These are phyloP conservation scores for Porites lutea DNA, from an alignment of 64 coral and sea anemone species.

Conservation along the genomic window DNA sequence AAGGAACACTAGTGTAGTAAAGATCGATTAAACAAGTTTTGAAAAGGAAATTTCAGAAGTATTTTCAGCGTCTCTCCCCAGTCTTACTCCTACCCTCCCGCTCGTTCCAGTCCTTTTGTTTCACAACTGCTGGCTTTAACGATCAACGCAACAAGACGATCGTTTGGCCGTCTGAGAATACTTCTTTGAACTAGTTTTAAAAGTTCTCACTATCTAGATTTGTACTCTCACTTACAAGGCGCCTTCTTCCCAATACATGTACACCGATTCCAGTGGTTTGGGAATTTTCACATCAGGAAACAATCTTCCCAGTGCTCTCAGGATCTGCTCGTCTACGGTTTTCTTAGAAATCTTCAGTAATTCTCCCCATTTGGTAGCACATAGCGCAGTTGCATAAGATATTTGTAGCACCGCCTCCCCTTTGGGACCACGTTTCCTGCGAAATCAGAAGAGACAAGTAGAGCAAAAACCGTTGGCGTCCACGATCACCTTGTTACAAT, in stretches of 20 bases:
- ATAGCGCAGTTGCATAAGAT: neutral
- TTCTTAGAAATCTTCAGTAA: slow-evolving; percentile 11
- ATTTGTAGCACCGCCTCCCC: slow-evolving; percentile 17
- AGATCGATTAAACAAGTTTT: no score
- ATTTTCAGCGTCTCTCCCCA: no score
- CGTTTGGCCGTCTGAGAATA: neutral
- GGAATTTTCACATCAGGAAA: neutral
- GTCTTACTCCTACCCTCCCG: no score
- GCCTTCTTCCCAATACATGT: neutral
- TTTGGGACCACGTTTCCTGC: slow-evolving; percentile 7
- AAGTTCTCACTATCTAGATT: no score
- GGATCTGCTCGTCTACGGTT: neutral
- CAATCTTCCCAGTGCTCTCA: neutral
- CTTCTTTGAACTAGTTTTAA: neutral
- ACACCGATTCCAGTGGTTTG: neutral
- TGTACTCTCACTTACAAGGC: neutral
- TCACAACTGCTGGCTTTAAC: no score
- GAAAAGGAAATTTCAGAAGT: no score
- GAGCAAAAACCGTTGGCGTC: no score
- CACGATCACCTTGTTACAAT: no score
- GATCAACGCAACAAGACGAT: neutral
- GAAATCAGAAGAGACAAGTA: no score
- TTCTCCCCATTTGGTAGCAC: slow-evolving; percentile 24
- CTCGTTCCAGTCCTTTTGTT: no score
- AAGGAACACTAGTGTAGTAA: no score